These are phyloP conservation scores for Acanthurus lineatus DNA, from an alignment of 2,797 vertebrate species.

Conservation along the genomic window DNA sequence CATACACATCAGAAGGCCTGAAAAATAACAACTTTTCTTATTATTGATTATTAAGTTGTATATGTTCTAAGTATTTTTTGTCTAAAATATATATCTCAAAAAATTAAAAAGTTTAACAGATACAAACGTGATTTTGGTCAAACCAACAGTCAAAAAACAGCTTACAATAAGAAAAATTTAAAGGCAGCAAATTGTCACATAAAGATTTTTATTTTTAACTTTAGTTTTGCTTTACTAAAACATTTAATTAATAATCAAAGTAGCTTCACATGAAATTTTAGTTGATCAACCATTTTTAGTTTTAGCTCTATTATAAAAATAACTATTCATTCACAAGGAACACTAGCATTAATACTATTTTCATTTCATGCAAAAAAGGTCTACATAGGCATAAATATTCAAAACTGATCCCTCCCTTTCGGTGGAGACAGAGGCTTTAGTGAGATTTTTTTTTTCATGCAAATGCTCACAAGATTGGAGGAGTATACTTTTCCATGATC, in stretches of 20 bases:
- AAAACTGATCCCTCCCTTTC: conserved; percentile 13
- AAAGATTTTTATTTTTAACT: not conserved
- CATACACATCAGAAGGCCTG: not conserved
- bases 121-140: too few relatives aligned
- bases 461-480: not conserved
- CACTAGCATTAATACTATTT: not conserved
- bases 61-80: not conserved
- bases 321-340: not conserved
- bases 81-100: not conserved
- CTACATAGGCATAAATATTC: not conserved
- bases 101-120: too few relatives aligned
- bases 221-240: not conserved
- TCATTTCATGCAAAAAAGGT: conserved; percentile 1
- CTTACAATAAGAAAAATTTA: not conserved
- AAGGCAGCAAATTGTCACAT: too few relatives aligned
- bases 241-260: not conserved
- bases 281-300: not conserved
- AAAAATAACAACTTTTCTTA: not conserved
- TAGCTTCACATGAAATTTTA: not conserved
- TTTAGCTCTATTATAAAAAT: not conserved
- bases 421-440: not conserved
- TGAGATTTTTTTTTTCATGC: not conserved
- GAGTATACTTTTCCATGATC: not conserved
- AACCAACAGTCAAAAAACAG: not conserved
- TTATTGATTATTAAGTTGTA: not conserved